phyloP scores from a whole-genome alignment of 2,888 invertebrate genomes.

The Drosophila siamana region DNA sequence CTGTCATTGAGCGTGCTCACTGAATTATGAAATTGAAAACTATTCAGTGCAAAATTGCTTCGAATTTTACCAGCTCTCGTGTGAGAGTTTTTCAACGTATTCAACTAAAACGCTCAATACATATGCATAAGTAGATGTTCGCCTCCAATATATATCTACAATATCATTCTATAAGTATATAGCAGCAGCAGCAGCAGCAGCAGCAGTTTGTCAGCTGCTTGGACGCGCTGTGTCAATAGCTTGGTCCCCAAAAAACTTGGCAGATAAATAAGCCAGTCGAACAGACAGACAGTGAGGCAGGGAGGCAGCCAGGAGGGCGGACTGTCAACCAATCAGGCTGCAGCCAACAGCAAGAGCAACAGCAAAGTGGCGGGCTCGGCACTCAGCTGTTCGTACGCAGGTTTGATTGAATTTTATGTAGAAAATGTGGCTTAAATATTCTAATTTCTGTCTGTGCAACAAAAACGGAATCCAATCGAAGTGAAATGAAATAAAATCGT shows the following conservation, averaged over 20 bases:
- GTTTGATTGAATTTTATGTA: conserved; percentile 56
- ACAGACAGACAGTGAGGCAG: conserved; percentile 19
- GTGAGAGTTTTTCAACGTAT: conserved; percentile 36
- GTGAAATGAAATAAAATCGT: conserved; percentile 55
- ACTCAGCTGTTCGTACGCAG: conserved; percentile 25
- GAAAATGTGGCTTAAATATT: conserved; percentile 68
- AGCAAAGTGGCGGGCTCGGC: conserved; percentile 24
- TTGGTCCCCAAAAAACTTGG: conserved; percentile 38
- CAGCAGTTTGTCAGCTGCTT: conserved; percentile 68
- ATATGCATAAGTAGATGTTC: conserved; percentile 12
- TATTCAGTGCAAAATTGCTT: conserved; percentile 79
- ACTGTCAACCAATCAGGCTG: conserved; percentile 9
- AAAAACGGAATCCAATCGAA: conserved; percentile 35
- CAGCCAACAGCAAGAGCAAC: no score
- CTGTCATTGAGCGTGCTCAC: conserved; percentile 81
- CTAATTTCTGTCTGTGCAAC: conserved; percentile 60
- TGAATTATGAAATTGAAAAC: conserved; percentile 85
- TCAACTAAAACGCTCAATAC: conserved; percentile 14
- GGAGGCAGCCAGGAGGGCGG: conserved; percentile 11
- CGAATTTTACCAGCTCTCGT: conserved; percentile 63
- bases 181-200: conserved; percentile 31
- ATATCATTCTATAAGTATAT: neutral
- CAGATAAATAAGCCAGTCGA: conserved; percentile 48
- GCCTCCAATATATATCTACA: neutral
- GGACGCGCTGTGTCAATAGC: conserved; percentile 62